Evolutionary conservation across 2,113 vertebrate species (phyloP).

Genomic region (Prinia subflava): DNA sequence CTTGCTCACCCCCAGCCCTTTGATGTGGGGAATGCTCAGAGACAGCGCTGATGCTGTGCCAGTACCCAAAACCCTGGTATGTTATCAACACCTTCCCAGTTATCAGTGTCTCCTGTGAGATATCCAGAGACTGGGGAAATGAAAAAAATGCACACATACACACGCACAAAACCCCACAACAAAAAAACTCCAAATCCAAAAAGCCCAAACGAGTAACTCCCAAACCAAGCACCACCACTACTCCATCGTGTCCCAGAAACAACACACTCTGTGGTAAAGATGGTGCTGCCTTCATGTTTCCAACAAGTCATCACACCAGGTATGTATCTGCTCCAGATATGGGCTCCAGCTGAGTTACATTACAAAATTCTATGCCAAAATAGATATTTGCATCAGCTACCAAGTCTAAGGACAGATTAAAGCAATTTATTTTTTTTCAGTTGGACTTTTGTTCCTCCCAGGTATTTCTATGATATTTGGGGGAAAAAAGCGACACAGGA

Average conservation of each 20-base stretch:
- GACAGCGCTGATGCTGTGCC: not conserved
- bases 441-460: not conserved
- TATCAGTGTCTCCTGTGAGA: not conserved
- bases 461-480: not conserved
- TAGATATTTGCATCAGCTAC: not conserved
- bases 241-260: not conserved
- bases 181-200: not conserved
- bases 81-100: not conserved
- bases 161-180: accelerated
- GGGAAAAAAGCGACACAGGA: not conserved
- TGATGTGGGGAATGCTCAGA: not conserved
- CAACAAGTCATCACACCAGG: not conserved
- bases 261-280: not conserved
- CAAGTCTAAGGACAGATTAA: not conserved
- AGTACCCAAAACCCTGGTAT: not conserved
- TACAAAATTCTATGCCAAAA: not conserved
- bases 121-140: not conserved
- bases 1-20: not conserved
- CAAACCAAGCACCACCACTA: not conserved
- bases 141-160: not conserved
- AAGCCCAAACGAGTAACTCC: not conserved
- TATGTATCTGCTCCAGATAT: not conserved
- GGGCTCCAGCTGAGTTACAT: not conserved
- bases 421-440: not conserved
- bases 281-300: not conserved